phyloP scores from a whole-genome alignment of 2,113 vertebrate genomes.

The Connochaetes taurinus region DNA sequence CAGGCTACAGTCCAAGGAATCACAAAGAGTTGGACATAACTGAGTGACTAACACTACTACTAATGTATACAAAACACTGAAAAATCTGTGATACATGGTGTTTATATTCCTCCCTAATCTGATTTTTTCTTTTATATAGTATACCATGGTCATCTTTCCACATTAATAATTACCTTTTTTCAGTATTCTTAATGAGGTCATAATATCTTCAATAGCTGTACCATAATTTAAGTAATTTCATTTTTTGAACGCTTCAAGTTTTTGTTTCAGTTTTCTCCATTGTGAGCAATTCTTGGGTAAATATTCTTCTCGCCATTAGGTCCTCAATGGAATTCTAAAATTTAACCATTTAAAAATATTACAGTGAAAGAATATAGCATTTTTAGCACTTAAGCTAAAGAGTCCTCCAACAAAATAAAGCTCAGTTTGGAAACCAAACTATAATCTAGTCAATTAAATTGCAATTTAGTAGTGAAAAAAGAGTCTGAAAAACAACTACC shows the following conservation, averaged over 20 bases:
- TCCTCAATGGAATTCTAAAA: background rate
- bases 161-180: background rate
- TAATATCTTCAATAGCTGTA: background rate
- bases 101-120: background rate
- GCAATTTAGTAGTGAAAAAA: background rate
- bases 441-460: constrained; percentile 16
- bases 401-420: background rate
- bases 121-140: background rate
- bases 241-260: background rate
- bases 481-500: background rate
- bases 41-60: background rate
- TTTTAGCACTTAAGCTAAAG: background rate
- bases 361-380: background rate
- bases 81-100: background rate
- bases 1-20: background rate
- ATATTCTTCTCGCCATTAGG: background rate
- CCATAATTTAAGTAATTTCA: background rate
- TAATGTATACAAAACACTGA: background rate
- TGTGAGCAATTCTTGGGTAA: background rate
- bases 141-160: background rate
- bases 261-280: background rate
- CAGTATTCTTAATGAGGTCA: background rate
- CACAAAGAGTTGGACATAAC: background rate
- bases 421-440: background rate
- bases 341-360: background rate